Base-by-base conservation (phyloP, 2,797 vertebrate genomes). In the Uromys caudimaculatus region DNA sequence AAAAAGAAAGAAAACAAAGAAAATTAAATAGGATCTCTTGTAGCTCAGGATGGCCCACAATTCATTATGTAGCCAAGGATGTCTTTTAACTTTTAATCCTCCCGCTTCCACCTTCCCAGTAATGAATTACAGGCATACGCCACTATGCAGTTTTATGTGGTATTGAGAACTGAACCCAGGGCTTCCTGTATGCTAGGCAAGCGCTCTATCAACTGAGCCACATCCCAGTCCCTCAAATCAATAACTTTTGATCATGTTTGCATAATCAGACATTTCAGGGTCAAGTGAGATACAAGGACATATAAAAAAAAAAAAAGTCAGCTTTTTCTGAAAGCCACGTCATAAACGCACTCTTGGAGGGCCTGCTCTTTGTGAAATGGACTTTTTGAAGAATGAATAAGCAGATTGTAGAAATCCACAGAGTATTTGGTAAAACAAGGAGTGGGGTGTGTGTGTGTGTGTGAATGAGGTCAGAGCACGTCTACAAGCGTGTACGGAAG, bases 261-360 rank as follows among this genome's bases (percentile, higher is more conserved):
- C n/a, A 29, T 54, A 52, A 94, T 77, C 17, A n/a, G 60, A 71
- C 84, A 95, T 97, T 97, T 95, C 96, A 98, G 96, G 95, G 96
- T 96, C 93, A 0, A 23, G 90, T 96, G 97, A 98, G 97, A 95
- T 97, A 95, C 75, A 85, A 91, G 58, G 78, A 47, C 96, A 93
- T 29, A 83, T 97, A 10, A 38, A 52, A 62, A 98, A 97, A 83
- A 10, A 38, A 52, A 62, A 98, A 97, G 81, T 96, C 47, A 91
- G 94, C 91, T 98, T 98, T 98, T 94, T 93, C 77, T 95, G 97
- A 98, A 98, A 98, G 97, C 97, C 93, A 96, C 84, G 97, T 97
- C 93, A 87, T 93, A 87, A 97, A 97, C 91, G 91, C 86, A 97
- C 83, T 90, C 91, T 97, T 95, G 85, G 86, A 96, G 95, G 94